Evolutionary conservation across 1,140 invertebrate genomes (phyloP).

Genomic region (Anadara kagoshimensis): DNA sequence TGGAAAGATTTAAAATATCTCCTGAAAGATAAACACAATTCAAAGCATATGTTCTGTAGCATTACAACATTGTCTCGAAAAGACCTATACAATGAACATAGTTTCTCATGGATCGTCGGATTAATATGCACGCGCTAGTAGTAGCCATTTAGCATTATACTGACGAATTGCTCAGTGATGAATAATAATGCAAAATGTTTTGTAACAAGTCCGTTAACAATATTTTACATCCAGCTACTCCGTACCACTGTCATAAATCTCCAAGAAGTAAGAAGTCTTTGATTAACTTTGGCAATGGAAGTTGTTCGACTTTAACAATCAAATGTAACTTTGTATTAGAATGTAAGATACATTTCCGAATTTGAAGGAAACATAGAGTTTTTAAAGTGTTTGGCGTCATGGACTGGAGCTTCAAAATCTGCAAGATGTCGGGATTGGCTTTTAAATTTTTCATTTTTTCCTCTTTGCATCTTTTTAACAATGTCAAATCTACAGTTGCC

Average conservation of each 20-base stretch:
- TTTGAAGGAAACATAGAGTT: constrained; percentile 47
- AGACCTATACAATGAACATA: too few species aligned
- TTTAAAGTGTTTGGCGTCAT: constrained; percentile 47
- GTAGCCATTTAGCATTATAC: too few species aligned
- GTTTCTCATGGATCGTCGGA: too few species aligned
- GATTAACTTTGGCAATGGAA: constrained; percentile 58
- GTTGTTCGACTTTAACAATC: constrained; percentile 53
- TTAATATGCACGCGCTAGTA: too few species aligned
- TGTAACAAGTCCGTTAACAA: too few species aligned
- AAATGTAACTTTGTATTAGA: constrained; percentile 44
- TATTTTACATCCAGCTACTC: too few species aligned
- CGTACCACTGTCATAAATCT: constrained; percentile 36
- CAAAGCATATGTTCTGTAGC: too few species aligned
- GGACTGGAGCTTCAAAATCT: constrained; percentile 45
- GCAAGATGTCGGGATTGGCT: constrained; percentile 48
- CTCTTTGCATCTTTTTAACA: constrained; percentile 49
- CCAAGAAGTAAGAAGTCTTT: constrained; percentile 58
- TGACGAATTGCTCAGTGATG: too few species aligned
- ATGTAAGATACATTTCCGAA: constrained; percentile 52
- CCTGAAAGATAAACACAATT: too few species aligned
- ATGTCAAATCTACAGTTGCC: constrained; percentile 43
- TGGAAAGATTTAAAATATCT: too few species aligned
- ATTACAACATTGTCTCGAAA: too few species aligned
- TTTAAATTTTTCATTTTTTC: constrained; percentile 52
- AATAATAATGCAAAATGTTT: too few species aligned